Base-by-base conservation (phyloP, 2,797 vertebrate species). In the Phalloptychus januarius region DNA sequence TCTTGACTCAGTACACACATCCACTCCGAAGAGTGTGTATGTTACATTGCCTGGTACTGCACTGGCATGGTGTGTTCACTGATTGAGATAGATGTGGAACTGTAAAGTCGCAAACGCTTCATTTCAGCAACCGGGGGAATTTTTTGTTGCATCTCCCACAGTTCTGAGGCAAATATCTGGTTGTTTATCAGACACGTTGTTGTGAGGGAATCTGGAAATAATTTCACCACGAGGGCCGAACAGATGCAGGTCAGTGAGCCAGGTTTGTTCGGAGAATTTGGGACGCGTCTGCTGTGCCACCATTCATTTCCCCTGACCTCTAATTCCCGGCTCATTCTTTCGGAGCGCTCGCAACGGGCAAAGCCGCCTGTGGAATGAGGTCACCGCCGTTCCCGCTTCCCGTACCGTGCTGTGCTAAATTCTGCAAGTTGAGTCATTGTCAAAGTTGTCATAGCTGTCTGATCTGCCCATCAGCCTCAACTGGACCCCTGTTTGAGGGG, bases 361-460 rank as follows among this genome's bases (percentile, higher is more conserved):
- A 45, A 72, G 73, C 83, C 58, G 76, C 45, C 88, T 52, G 44
- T 81, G 83, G 83, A 93, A 91, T 88, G 89, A 92, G 92, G 92
- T 93, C 92, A 94, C 74, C 45, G 0, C 80, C 72, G 81, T 78
- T 83, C 82, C 80, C 38, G 79, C 82, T 72, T 69, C 85, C 80
- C 85, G 79, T 85, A 84, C 79, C 79, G 74, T 70, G 79, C 85
- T 83, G 79, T 80, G 86, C 85, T 93, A 91, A 91, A 89, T 90
- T 89, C 86, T 86, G 16, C 44, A n/a, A 79, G 83, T 86, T 92
- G 92, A 93, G 82, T 93, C 92, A 93, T 45, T 13, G 42, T 82
- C 74, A 72, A 44, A 48, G 77, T 85, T 87, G 77, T 87, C 82
- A 65, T 72, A 74, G 85, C 76, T 23, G 74, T 85, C 78, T 48